Conservation (phyloP, 1,140 invertebrate species). For the Drosophila ogumai region DNA sequence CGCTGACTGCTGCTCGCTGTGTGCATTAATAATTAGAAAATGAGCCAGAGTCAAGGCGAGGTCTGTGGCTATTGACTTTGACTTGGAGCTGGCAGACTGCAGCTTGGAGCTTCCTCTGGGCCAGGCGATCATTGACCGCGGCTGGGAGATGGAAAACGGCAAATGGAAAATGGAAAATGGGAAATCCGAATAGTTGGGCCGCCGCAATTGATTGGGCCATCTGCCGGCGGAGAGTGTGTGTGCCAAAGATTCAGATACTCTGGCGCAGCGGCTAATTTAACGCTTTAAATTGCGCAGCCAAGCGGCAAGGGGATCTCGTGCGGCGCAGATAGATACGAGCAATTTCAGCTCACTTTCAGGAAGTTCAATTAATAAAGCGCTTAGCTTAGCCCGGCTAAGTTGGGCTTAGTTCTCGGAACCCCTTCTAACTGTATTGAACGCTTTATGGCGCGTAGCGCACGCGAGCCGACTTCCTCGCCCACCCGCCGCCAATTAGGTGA, state of each 20-base stretch:
- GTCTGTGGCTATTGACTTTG: slow-evolving; percentile 70
- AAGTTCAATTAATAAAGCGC: slow-evolving; percentile 81
- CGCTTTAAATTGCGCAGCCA: slow-evolving; percentile 79
- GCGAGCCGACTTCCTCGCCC: slow-evolving; percentile 42
- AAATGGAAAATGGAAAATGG: slow-evolving; percentile 16
- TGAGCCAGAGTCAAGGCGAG: slow-evolving; percentile 71
- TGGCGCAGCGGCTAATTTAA: slow-evolving; percentile 67
- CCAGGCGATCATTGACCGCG: slow-evolving; percentile 72
- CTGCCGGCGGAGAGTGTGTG: slow-evolving; percentile 23
- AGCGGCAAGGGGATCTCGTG: slow-evolving; percentile 68
- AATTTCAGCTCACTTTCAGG: slow-evolving; percentile 53
- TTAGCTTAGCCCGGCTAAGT: slow-evolving; percentile 52
- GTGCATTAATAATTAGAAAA: slow-evolving; percentile 81
- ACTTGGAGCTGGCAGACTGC: slow-evolving; percentile 36
- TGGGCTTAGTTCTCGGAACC: slow-evolving; percentile 70
- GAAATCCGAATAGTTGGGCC: slow-evolving; percentile 13
- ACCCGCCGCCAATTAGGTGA: slow-evolving; percentile 61
- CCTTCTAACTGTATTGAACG: slow-evolving; percentile 77
- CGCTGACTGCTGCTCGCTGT: slow-evolving; percentile 17
- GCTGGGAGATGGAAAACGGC: slow-evolving; percentile 36
- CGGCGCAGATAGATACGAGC: slow-evolving; percentile 36
- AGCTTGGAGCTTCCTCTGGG: slow-evolving; percentile 30
- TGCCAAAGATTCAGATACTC: slow-evolving; percentile 42
- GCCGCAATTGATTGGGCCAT: slow-evolving; percentile 46
- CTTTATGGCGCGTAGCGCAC: slow-evolving; percentile 80